phyloP scores from a whole-genome alignment of 2,888 invertebrate species.

The Teinopalpus imperialis region DNA sequence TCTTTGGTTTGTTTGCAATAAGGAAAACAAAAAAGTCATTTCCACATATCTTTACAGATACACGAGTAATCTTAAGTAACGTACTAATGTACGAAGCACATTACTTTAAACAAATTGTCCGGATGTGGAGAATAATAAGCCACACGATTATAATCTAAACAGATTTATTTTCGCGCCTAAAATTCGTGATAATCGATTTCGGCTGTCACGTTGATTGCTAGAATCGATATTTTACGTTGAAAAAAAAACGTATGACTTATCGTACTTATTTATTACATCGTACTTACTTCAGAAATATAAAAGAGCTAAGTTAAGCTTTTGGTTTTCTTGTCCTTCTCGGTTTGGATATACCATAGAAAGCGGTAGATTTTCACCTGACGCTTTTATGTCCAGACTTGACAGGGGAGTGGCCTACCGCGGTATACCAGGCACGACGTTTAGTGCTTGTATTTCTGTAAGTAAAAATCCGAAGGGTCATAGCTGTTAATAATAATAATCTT shows the following conservation, averaged over 20 bases:
- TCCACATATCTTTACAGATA: constrained; percentile 18
- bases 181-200: constrained; percentile 27
- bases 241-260: constrained; percentile 12
- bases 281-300: not conserved
- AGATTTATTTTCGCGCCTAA: constrained; percentile 27
- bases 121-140: constrained; percentile 20
- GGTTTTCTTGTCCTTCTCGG: not conserved
- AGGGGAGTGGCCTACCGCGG: too few species aligned
- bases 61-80: constrained; percentile 20
- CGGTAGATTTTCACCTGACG: too few species aligned
- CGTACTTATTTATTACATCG: constrained; percentile 7
- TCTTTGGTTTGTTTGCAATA: constrained; percentile 10
- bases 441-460: too few species aligned
- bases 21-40: constrained; percentile 7
- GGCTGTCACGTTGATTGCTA: constrained; percentile 26
- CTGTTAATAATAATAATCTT: too few species aligned
- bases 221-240: constrained; percentile 24
- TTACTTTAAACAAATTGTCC: constrained; percentile 21
- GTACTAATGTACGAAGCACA: constrained; percentile 20
- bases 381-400: too few species aligned
- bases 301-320: not conserved
- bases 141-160: constrained; percentile 23
- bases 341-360: too few species aligned
- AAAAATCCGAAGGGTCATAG: too few species aligned
- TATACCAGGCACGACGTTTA: too few species aligned